phyloP scores from a whole-genome alignment of 2,888 invertebrate species.

The Xanthia togata region DNA sequence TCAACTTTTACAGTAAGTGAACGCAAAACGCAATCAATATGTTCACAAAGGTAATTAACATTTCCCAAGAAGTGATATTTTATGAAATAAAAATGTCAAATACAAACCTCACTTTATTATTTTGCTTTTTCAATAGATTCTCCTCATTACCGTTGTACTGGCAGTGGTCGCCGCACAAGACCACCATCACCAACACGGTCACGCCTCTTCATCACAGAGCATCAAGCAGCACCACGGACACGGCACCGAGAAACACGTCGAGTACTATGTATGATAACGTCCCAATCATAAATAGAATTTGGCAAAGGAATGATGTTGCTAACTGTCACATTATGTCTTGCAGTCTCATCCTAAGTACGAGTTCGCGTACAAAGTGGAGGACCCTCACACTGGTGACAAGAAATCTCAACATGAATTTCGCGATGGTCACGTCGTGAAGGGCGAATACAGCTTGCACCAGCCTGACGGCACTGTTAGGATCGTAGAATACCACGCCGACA shows the following conservation, averaged over 20 bases:
- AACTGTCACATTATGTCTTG: neutral
- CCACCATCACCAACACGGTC: constrained; percentile 47
- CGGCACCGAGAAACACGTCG: constrained; percentile 59
- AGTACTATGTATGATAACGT: constrained; percentile 39
- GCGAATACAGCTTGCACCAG: constrained; percentile 83
- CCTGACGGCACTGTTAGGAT: constrained; percentile 84
- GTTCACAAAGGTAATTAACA: constrained; percentile 37
- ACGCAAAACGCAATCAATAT: constrained; percentile 19
- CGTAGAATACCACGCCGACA: constrained; percentile 83
- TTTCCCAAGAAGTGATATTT: neutral
- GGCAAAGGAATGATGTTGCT: neutral
- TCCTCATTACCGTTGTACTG: constrained; percentile 21
- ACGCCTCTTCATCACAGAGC: constrained; percentile 74
- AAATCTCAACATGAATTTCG: constrained; percentile 76
- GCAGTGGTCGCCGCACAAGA: constrained; percentile 18
- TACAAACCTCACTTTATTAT: neutral
- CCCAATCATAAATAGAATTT: neutral
- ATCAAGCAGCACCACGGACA: constrained; percentile 73
- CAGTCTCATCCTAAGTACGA: constrained; percentile 82
- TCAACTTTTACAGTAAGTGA: constrained; percentile 20
- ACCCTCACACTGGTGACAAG: constrained; percentile 85
- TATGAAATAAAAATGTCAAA: neutral
- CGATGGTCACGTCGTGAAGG: constrained; percentile 78
- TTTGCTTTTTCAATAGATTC: constrained; percentile 6
- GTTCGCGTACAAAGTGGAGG: constrained; percentile 83